Evolutionary conservation across 1,140 invertebrate genomes (phyloP), one percentile per base, ranked within the genome.

Genomic region (Aricia agestis): DNA sequence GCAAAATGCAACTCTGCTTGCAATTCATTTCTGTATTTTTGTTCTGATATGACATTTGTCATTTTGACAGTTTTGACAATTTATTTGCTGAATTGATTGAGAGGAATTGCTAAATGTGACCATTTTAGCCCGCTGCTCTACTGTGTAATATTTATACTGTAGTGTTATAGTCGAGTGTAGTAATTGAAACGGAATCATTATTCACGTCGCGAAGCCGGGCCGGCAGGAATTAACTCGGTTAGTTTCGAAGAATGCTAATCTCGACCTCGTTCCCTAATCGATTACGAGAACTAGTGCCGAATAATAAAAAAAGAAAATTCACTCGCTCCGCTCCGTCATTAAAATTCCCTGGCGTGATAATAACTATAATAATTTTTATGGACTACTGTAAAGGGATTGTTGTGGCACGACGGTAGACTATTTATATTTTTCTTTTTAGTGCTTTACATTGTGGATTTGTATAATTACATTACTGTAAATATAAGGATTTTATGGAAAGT

Each of bases 241-340:
- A 75, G 75, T 77, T 75, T 76, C 73, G 73, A 76, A 76, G 79
- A 82, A 82, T 81, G 78, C 81, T 82, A 81, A 79, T 83, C 80
- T 80, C 75, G 78, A 78, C 81, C 78, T 76, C 77, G 79, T 82
- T 83, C 81, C 76, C 79, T 76, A 78, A 79, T 75, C 73, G 72
- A 70, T 76, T 76, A 73, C 68, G 69, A 66, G 68, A 70, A 74
- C 74, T 71, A 76, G 72, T 73, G 78, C 71, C 77, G 72, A 84
- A 82, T 79, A 76, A 79, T 73, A 74, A 75, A 77, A 73, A 52
- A 52, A 52, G 45, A 52, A 52, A 52, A 72, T 75, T 74, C 70
- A 18, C 18, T 63, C 19, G 19, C 59, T 19, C 58, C 18, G 58
- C 19, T 63, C 25, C 19, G 59, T 10, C 59, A 17, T 63, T 63